Evolutionary conservation across 2,888 invertebrate species (phyloP).

Genomic region (Cantharis nigra): DNA sequence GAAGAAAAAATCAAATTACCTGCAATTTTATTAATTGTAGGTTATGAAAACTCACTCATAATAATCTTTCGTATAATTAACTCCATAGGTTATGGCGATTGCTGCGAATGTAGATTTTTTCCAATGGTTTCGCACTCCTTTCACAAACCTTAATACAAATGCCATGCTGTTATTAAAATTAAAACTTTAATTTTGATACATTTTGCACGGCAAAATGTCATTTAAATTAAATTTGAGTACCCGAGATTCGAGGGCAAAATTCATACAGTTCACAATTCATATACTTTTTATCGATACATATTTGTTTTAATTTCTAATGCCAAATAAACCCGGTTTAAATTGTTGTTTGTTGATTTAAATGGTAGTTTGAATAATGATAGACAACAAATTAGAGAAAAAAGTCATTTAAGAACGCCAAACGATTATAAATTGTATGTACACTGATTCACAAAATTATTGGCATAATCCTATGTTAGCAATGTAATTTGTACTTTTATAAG

Average conservation of each 20-base stretch:
- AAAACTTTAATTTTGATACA: neutral
- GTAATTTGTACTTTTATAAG: too few relatives aligned
- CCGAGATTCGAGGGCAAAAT: neutral
- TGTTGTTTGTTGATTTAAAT: too few relatives aligned
- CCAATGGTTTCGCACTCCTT: slow-evolving; percentile 81
- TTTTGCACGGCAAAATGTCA: neutral
- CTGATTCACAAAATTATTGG: too few relatives aligned
- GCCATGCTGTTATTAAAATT: slow-evolving; percentile 51
- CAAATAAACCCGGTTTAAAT: too few relatives aligned
- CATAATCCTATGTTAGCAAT: too few relatives aligned
- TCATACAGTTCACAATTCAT: neutral
- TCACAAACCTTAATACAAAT: slow-evolving; percentile 65
- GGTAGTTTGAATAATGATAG: too few relatives aligned
- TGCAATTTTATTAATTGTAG: neutral
- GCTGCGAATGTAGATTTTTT: slow-evolving; percentile 81
- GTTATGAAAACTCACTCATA: slow-evolving; percentile 68
- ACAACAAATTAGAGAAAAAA: too few relatives aligned
- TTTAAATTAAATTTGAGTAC: neutral
- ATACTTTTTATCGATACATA: neutral
- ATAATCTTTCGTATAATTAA: slow-evolving; percentile 69
- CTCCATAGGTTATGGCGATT: slow-evolving; percentile 70
- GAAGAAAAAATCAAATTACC: slow-evolving; percentile 34
- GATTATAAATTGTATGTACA: too few relatives aligned
- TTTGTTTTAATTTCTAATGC: too few relatives aligned
- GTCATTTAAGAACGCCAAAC: too few relatives aligned